These are phyloP conservation scores for Heterohyrax brucei DNA, from an alignment of 2,797 vertebrate genomes.

Conservation along the genomic window DNA sequence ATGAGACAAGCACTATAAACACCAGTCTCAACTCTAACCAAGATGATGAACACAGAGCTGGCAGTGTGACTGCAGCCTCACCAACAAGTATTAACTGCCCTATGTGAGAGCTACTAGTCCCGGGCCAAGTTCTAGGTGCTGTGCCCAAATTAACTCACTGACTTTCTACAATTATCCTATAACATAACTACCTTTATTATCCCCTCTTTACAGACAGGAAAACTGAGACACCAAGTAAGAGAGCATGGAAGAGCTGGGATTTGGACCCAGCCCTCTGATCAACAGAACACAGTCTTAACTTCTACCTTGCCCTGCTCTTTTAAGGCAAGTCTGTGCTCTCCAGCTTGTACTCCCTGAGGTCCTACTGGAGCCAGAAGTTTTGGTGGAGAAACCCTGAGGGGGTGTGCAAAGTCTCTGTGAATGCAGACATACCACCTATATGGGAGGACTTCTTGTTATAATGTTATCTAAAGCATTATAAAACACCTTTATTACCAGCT, in stretches of 20 bases:
- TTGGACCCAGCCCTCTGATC: not conserved
- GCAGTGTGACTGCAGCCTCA: no score
- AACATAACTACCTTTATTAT: not conserved
- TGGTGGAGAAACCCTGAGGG: not conserved
- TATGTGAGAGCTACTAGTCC: no score
- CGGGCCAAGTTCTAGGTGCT: no score
- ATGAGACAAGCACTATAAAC: no score
- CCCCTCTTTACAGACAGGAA: not conserved
- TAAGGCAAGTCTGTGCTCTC: not conserved
- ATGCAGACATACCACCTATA: not conserved
- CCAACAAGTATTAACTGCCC: no score
- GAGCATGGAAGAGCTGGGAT: not conserved
- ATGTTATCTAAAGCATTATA: not conserved
- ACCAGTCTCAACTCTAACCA: no score
- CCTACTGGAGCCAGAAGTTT: not conserved
- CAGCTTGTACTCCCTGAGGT: no score
- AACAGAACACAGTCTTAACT: not conserved
- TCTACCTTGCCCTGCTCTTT: not conserved
- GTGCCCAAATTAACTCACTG: no score
- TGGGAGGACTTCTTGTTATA: not conserved
- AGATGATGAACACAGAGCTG: no score
- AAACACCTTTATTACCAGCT: not conserved
- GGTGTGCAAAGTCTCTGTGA: not conserved
- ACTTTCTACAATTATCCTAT: not conserved
- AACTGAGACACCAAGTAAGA: not conserved